phyloP scores from a whole-genome alignment of 2,797 vertebrate species.

The Benthosema pterotum region DNA sequence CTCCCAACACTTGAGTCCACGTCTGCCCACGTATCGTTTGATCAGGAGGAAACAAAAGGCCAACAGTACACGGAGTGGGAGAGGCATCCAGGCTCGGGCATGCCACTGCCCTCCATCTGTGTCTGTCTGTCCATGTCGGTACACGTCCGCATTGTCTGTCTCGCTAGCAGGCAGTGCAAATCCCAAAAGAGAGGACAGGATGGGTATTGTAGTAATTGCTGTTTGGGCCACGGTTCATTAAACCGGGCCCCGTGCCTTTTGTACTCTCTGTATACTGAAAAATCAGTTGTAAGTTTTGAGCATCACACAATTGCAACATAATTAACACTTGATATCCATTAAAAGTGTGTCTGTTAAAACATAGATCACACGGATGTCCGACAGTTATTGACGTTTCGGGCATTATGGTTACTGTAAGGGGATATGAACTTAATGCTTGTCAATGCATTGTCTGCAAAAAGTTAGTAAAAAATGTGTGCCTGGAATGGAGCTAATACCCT shows the following conservation, averaged over 20 bases:
- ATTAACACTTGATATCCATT: too few species aligned
- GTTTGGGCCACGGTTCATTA: not conserved
- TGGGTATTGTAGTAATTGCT: constrained; percentile 32
- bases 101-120: constrained; percentile 30
- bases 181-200: constrained; percentile 13
- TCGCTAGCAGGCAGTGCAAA: not conserved
- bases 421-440: too few species aligned
- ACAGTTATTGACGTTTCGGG: too few species aligned
- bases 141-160: constrained; percentile 21
- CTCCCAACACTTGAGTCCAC: constrained; percentile 5
- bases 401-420: too few species aligned
- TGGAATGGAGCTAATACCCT: not conserved
- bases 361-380: too few species aligned
- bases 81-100: constrained; percentile 64
- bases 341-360: too few species aligned
- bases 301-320: too few species aligned
- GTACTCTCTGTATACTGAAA: too few species aligned
- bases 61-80: constrained; percentile 65
- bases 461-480: too few species aligned
- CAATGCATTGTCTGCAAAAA: too few species aligned
- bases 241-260: not conserved
- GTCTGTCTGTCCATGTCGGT: constrained; percentile 29
- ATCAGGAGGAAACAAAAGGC: constrained; percentile 59
- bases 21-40: constrained; percentile 41
- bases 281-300: too few species aligned